Evolutionary conservation across 2,888 invertebrate genomes (phyloP), one percentile per base, ranked within the genome.

Genomic region (Eristalinus aeneus): DNA sequence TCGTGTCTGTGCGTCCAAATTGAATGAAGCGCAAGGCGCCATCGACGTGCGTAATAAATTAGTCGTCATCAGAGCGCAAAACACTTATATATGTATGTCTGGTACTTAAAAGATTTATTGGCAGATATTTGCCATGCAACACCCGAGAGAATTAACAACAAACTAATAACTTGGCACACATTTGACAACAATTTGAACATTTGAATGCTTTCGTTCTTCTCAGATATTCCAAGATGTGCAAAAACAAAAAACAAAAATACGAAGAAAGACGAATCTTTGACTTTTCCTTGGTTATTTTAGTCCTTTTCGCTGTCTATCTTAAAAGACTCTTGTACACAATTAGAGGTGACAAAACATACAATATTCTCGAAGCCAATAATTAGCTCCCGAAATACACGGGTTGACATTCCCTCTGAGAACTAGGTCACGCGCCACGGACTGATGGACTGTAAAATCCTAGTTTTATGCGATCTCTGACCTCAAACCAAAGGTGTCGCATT

Each of bases 41-140:
- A 77, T 69, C 36, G 20, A 56, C 12, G 22, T 64, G 77, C 63
- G 77, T 77, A 64, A 34, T 71, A 77, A 64, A 71, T 71, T 77
- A 71, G 56, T 64, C 54, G 46, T 32, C 63, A 34, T 77, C 63
- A 20, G 20, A n/a, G 16, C 27, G 27, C 16, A 63, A 69, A 69
- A 64, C 39, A 46, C 39, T 64, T 56, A 23, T n/a, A 63, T 71
- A 56, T n/a, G 69, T 71, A 56, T 5, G 27, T 27, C 27, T 71
- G 36, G 54, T 61, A 72, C 39, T 60, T 58, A 36, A 64, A 64
- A 64, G 22, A 63, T 77, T 77, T 54, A 77, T 64, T 63, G 61
- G 12, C 53, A 54, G n/a, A 46, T 16, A 46, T 46, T 46, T 8
- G 46, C 46, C 39, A 46, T 46, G 46, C 46, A 46, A 46, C 46